phyloP scores from a whole-genome alignment of 1,140 invertebrate species.

The Sitobion miscanthi region DNA sequence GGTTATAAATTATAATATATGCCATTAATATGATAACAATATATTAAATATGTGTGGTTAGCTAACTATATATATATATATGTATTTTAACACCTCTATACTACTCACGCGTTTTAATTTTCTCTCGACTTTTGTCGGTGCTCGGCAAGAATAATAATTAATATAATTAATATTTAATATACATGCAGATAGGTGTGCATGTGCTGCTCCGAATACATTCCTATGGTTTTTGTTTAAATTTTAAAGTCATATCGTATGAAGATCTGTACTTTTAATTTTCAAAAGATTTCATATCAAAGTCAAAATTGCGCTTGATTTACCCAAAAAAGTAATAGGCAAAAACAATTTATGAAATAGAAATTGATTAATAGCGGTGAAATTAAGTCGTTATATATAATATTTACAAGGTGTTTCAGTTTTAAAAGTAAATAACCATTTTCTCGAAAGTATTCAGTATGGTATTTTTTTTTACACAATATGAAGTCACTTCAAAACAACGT shows the following conservation, averaged over 20 bases:
- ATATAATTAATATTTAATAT: neutral
- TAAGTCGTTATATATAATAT: neutral
- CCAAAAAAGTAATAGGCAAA: neutral
- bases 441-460: too few relatives aligned
- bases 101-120: neutral
- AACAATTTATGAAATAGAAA: neutral
- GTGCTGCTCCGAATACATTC: neutral
- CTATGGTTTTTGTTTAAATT: neutral
- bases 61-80: neutral
- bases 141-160: neutral
- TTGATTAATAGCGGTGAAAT: neutral
- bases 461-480: too few relatives aligned
- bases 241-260: neutral
- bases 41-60: neutral
- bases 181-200: too few relatives aligned
- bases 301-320: neutral
- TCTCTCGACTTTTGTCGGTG: neutral
- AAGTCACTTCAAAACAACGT: too few relatives aligned
- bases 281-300: neutral
- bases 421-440: too few relatives aligned
- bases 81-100: neutral
- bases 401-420: too few relatives aligned
- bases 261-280: neutral
- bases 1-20: neutral
- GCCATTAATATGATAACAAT: slow-evolving; percentile 17